phyloP scores from a whole-genome alignment of 2,888 invertebrate species.

The Drosophila koepferae region DNA sequence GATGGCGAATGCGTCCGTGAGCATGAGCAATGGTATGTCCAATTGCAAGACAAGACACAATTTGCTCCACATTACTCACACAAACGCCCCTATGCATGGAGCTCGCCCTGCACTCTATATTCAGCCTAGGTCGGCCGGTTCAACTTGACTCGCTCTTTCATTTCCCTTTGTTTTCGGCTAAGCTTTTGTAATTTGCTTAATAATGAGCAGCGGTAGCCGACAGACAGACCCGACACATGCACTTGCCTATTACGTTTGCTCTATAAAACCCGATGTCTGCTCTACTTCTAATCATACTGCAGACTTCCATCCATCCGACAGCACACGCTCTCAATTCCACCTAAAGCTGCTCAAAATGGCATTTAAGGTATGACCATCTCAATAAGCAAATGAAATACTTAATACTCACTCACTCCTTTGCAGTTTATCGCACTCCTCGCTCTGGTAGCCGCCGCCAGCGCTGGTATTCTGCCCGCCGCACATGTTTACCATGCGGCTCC shows the following conservation, averaged over 20 bases:
- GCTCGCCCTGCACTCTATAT: constrained; percentile 43
- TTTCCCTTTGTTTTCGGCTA: constrained; percentile 38
- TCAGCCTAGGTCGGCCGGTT: constrained; percentile 8
- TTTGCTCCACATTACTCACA: constrained; percentile 74
- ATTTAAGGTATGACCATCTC: constrained; percentile 71
- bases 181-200: constrained; percentile 35
- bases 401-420: not conserved
- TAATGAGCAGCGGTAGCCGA: constrained; percentile 26
- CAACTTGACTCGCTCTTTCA: constrained; percentile 37
- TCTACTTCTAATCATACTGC: constrained; percentile 65
- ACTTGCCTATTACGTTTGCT: constrained; percentile 38
- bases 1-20: constrained; percentile 42
- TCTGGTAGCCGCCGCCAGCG: constrained; percentile 71
- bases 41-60: constrained; percentile 65
- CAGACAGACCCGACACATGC: constrained; percentile 54
- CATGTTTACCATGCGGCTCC: constrained; percentile 63
- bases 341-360: constrained; percentile 69
- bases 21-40: constrained; percentile 57
- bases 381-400: not conserved
- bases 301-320: constrained; percentile 42
- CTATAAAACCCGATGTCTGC: constrained; percentile 57
- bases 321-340: constrained; percentile 52
- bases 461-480: constrained; percentile 65
- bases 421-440: constrained; percentile 72
- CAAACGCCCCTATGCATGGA: constrained; percentile 46